Conservation (phyloP, 2,888 invertebrate species). For the Acrobeloides nanus region DNA sequence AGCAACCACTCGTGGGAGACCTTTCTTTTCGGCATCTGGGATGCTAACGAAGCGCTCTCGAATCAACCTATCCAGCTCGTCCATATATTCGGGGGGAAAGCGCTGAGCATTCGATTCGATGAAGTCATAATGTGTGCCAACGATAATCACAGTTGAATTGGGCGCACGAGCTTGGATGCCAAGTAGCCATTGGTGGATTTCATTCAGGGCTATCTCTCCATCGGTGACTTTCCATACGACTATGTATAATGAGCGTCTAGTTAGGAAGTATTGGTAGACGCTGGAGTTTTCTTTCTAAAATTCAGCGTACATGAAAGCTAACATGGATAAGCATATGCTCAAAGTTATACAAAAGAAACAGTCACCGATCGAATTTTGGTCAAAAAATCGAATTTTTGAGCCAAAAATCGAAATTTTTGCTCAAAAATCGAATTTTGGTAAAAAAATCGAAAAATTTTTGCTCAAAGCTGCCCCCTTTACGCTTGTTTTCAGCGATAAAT, state of each 20-base stretch:
- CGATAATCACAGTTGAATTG: constrained; percentile 87
- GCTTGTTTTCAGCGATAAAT: too few species aligned
- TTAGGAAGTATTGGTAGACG: constrained; percentile 95
- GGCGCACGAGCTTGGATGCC: constrained; percentile 88
- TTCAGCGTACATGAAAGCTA: neutral
- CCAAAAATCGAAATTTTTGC: too few species aligned
- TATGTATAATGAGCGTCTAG: constrained; percentile 83
- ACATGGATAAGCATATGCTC: constrained; percentile 4
- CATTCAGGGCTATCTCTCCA: constrained; percentile 78
- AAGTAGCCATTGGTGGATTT: constrained; percentile 89
- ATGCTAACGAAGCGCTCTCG: constrained; percentile 70
- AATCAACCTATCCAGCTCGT: constrained; percentile 74
- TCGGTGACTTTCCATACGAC: constrained; percentile 90
- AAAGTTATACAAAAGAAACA: constrained; percentile 1
- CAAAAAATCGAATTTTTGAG: too few species aligned
- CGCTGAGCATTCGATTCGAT: constrained; percentile 57
- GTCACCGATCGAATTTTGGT: neutral
- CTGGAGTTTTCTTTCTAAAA: constrained; percentile 79
- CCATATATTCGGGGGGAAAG: constrained; percentile 61
- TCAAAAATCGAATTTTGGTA: too few species aligned
- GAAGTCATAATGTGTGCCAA: constrained; percentile 86
- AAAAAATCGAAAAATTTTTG: too few species aligned
- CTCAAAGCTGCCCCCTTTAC: too few species aligned
- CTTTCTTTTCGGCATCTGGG: constrained; percentile 80
- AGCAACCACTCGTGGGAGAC: constrained; percentile 79